Conservation (phyloP, 2,113 vertebrate genomes). For the Condylura cristata region DNA sequence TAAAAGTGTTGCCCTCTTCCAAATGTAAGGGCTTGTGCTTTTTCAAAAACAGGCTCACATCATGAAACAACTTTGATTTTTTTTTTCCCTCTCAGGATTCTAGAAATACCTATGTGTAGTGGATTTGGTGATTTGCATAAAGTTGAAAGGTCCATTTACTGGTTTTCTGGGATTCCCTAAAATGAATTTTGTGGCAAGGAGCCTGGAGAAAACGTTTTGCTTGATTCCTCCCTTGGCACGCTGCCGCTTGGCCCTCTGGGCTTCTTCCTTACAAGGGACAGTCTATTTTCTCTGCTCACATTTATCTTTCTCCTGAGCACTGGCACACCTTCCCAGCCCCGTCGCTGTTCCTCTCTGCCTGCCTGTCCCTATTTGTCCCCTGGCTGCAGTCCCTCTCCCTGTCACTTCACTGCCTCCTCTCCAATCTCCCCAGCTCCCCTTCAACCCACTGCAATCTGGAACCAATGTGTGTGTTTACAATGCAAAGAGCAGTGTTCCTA, state of each 20-base stretch:
- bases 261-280: rapidly evolving
- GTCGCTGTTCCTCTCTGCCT: not conserved
- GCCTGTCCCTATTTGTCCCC: not conserved
- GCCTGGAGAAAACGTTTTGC: not conserved
- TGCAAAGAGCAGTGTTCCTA: not conserved
- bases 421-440: not conserved
- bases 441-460: not conserved
- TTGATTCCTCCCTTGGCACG: not conserved
- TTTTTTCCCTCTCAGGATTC: constrained; percentile 24
- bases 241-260: rapidly evolving
- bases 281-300: not conserved
- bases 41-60: not conserved
- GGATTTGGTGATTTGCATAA: constrained; percentile 37
- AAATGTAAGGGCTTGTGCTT: not conserved
- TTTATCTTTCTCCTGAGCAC: not conserved
- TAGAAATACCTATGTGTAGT: not conserved
- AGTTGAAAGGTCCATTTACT: constrained; percentile 9
- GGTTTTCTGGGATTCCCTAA: constrained; percentile 46
- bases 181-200: not conserved
- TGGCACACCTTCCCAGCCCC: not conserved
- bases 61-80: not conserved
- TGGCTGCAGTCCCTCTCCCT: not conserved
- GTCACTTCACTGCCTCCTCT: not conserved
- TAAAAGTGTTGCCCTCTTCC: not conserved
- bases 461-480: not conserved